These are phyloP conservation scores for Leucoraja erinaceus DNA, from an alignment of 2,113 vertebrate species.

Conservation along the genomic window DNA sequence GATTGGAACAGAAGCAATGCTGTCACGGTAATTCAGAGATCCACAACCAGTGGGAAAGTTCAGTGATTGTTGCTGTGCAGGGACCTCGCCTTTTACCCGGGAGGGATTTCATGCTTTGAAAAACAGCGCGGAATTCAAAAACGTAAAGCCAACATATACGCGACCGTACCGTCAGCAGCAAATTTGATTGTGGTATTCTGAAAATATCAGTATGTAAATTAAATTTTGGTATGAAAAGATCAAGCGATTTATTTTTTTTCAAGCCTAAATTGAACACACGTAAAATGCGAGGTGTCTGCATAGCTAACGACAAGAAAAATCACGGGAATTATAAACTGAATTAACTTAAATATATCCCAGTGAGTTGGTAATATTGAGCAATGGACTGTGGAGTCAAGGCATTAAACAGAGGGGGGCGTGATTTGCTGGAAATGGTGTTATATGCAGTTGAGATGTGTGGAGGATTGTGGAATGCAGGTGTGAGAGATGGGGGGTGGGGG, in stretches of 20 bases:
- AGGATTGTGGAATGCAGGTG: not conserved
- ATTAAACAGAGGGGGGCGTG: not conserved
- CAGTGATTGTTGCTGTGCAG: not conserved
- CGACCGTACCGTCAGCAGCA: not conserved
- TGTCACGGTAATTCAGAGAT: not conserved
- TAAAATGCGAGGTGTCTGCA: too few relatives aligned
- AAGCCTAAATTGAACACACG: too few relatives aligned
- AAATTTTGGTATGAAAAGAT: too few relatives aligned
- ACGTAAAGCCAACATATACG: not conserved
- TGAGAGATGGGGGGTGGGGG: too few relatives aligned
- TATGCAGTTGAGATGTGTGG: not conserved
- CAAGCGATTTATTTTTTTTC: too few relatives aligned
- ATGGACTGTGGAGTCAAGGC: not conserved
- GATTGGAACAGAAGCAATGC: conserved; percentile 40
- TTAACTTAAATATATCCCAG: not conserved
- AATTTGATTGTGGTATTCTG: too few relatives aligned
- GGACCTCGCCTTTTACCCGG: too few relatives aligned
- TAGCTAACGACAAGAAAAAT: too few relatives aligned
- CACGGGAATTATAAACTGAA: not conserved
- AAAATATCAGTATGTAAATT: too few relatives aligned
- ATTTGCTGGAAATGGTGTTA: not conserved
- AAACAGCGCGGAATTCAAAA: not conserved
- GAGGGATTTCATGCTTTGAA: too few relatives aligned
- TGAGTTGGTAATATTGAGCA: not conserved
- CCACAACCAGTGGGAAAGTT: not conserved